These are phyloP conservation scores for Maconellicoccus hirsutus DNA, from an alignment of 1,140 invertebrate genomes.

Conservation along the genomic window DNA sequence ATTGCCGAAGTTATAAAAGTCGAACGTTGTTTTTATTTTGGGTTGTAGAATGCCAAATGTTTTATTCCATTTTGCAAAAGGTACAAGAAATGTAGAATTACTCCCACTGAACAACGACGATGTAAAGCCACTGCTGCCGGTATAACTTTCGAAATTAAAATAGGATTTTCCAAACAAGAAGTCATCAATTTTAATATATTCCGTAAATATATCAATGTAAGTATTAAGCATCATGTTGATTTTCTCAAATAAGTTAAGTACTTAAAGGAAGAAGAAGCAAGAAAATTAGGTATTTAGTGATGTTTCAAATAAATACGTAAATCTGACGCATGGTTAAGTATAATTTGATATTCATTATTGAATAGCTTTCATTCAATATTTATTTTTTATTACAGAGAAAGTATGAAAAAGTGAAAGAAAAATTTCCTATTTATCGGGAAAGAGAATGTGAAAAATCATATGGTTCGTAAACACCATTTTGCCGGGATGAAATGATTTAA, in stretches of 20 bases:
- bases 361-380: too few species aligned
- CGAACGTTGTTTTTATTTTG: too few species aligned
- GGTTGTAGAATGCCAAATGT: neutral
- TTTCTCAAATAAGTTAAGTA: too few species aligned
- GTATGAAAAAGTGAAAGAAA: constrained; percentile 1
- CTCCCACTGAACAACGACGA: neutral
- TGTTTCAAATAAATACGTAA: too few species aligned
- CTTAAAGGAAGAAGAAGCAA: too few species aligned
- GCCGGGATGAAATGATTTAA: neutral
- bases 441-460: neutral
- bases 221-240: neutral
- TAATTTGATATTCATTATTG: too few species aligned
- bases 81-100: constrained; percentile 3
- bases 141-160: neutral
- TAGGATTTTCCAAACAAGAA: constrained; percentile 2
- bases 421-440: neutral
- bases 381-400: neutral
- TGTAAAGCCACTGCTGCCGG: neutral
- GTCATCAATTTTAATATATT: neutral
- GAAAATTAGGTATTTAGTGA: too few species aligned
- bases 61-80: neutral
- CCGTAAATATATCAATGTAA: neutral
- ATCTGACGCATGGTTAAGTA: too few species aligned
- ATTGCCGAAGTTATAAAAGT: too few species aligned
- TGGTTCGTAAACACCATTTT: neutral